A percentile compares a stretch with the other conserved stretches of the same genome.
phyloP scores from a whole-genome alignment of 2,888 invertebrate species.

The Eurytoma californica region DNA sequence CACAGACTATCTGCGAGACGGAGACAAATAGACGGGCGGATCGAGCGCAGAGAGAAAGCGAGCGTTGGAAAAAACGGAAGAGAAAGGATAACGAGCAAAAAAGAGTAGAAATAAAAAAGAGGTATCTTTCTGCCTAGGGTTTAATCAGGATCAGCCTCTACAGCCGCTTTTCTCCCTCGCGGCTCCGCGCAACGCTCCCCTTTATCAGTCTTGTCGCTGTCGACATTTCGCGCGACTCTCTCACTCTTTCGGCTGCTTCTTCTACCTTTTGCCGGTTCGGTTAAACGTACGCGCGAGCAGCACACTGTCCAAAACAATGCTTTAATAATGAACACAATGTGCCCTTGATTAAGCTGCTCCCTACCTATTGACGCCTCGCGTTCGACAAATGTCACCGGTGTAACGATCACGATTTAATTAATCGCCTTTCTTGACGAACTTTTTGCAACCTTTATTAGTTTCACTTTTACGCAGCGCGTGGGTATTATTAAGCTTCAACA shows the following conservation, averaged over 20 bases:
- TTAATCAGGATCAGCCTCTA: conserved; percentile 68
- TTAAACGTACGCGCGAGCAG: conserved; percentile 36
- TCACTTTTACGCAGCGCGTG: no score
- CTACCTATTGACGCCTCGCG: neutral
- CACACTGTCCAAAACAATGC: conserved; percentile 62
- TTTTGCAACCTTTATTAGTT: no score
- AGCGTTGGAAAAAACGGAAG: neutral
- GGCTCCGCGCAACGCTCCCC: conserved; percentile 45
- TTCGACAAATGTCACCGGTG: neutral
- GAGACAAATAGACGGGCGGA: conserved; percentile 15
- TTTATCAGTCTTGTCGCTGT: conserved; percentile 57
- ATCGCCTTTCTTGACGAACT: no score
- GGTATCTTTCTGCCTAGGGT: conserved; percentile 56
- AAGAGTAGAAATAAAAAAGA: conserved; percentile 26
- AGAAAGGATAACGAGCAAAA: neutral
- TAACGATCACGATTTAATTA: no score
- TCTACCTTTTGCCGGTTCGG: neutral
- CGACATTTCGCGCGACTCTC: conserved; percentile 46
- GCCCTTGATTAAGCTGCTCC: conserved; percentile 61
- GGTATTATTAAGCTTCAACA: no score
- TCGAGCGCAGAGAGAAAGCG: neutral
- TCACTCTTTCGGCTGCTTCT: conserved; percentile 28
- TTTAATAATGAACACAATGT: conserved; percentile 65
- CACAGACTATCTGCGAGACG: conserved; percentile 19
- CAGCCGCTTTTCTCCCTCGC: conserved; percentile 56